Evolutionary conservation across 2,888 invertebrate genomes (phyloP).

Genomic region (Toxonevra muliebris): DNA sequence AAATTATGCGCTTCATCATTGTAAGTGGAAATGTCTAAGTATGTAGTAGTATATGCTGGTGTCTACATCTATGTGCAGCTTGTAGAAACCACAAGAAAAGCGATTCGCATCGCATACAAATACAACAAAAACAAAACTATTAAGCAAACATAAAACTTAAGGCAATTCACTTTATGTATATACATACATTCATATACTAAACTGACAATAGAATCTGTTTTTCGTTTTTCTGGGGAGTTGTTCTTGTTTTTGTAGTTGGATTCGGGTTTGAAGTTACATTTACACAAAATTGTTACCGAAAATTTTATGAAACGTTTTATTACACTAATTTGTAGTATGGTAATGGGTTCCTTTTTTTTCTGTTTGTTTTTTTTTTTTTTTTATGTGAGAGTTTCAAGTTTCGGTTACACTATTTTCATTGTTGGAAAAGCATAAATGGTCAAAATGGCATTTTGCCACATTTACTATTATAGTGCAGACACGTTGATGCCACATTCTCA

Average conservation of each 20-base stretch:
- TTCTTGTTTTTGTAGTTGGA: conserved; percentile 21
- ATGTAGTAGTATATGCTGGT: neutral
- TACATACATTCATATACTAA: neutral
- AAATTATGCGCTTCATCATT: conserved; percentile 31
- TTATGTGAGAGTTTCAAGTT: conserved; percentile 10
- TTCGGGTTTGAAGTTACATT: neutral
- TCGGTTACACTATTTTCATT: conserved; percentile 12
- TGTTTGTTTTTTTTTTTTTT: neutral
- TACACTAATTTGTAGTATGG: conserved; percentile 62
- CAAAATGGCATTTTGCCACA: too few relatives aligned
- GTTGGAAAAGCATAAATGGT: neutral
- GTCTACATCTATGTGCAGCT: neutral
- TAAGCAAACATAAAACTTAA: conserved; percentile 14
- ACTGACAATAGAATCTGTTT: conserved; percentile 4
- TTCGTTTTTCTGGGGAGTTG: neutral
- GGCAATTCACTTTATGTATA: too few relatives aligned
- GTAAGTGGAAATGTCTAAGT: conserved; percentile 16
- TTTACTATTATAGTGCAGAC: too few relatives aligned
- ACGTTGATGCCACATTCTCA: too few relatives aligned
- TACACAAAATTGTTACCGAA: conserved; percentile 30
- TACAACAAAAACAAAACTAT: conserved; percentile 18
- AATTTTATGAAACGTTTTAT: conserved; percentile 65
- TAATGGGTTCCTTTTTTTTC: conserved; percentile 39
- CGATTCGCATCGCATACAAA: too few relatives aligned
- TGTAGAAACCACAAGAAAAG: neutral